Evolutionary conservation across 2,797 vertebrate species (phyloP), one percentile per base, ranked within the genome.

Genomic region (Onychomys arenicola): DNA sequence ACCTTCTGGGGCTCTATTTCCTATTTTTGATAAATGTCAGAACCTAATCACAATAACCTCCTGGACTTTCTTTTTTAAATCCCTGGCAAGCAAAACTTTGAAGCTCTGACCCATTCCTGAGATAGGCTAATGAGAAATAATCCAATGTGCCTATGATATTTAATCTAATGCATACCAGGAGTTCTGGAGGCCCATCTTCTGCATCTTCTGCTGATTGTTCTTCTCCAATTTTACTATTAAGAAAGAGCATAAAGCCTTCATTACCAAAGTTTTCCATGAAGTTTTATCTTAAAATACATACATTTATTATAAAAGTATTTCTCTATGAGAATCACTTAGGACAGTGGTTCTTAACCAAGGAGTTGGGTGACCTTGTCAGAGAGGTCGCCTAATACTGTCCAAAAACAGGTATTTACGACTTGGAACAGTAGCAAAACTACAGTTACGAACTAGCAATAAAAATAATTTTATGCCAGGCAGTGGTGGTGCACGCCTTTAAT

Each of bases 121-220:
- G 40, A 90, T 81, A 91, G 21, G 76, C 77, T 83, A 94, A n/a
- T 59, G 86, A 88, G 34, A 91, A 83, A 89, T 1, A 94, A 59
- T 59, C 32, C 49, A 34, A 23, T 40, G 32, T 65, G 6, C 49
- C 52, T 40, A 37, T 49, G 40, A 84, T 89, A 93, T 91, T 77
- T 96, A 89, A 98, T 34, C 32, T 43, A 83, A 43, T 55, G 97
- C 97, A 2, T 98, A 99, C 99, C 99, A 99, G 98, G 55, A 99
- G 98, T 97, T 99, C 99, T n/a, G 99, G 99, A 80, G 99, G 99
- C 0, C 99, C 99, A 16, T 99, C 99, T 97, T 99, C 99, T 14
- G 99, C 99, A 34, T 99, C 99, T 96, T 99, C 99, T 43, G 99
- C 99, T 4, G 99, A 99, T 94, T 99, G 99, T 94, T 99, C 99